phyloP scores from a whole-genome alignment of 2,797 vertebrate genomes.

The Peromyscus aztecus region DNA sequence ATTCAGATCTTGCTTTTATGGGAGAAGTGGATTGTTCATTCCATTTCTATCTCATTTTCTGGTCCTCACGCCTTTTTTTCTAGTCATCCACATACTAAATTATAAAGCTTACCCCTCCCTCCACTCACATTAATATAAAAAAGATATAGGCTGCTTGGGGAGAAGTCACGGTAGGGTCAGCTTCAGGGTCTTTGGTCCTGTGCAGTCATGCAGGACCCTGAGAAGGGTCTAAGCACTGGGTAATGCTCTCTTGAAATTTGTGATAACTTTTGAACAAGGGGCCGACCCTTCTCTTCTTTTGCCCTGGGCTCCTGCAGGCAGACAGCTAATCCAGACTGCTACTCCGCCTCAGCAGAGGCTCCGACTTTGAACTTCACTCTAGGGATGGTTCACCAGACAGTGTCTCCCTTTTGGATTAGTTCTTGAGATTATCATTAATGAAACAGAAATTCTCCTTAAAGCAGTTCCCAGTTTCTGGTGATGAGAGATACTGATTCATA shows the following conservation, averaged over 20 bases:
- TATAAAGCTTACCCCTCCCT: neutral
- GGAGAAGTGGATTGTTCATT: neutral
- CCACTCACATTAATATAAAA: neutral
- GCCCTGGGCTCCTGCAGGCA: neutral
- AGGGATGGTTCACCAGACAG: neutral
- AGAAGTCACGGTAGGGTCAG: neutral
- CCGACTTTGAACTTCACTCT: neutral
- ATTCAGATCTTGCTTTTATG: neutral
- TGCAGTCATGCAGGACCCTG: neutral
- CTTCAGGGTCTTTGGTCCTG: neutral
- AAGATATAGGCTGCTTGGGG: neutral
- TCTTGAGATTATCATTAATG: neutral
- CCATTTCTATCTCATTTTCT: neutral
- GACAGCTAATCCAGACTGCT: neutral
- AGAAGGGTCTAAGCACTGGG: neutral
- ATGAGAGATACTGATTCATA: neutral
- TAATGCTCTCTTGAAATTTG: neutral
- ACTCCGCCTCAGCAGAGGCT: neutral
- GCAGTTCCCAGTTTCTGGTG: neutral
- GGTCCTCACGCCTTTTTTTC: neutral
- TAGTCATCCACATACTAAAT: neutral
- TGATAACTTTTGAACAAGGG: neutral
- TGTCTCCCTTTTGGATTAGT: neutral
- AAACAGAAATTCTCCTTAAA: constrained; percentile 1
- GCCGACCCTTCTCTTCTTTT: neutral